Percentiles rank a stretch among this genome's conserved stretches.
Evolutionary conservation across 2,797 vertebrate species (phyloP).

Genomic region (Syncerus caffer): DNA sequence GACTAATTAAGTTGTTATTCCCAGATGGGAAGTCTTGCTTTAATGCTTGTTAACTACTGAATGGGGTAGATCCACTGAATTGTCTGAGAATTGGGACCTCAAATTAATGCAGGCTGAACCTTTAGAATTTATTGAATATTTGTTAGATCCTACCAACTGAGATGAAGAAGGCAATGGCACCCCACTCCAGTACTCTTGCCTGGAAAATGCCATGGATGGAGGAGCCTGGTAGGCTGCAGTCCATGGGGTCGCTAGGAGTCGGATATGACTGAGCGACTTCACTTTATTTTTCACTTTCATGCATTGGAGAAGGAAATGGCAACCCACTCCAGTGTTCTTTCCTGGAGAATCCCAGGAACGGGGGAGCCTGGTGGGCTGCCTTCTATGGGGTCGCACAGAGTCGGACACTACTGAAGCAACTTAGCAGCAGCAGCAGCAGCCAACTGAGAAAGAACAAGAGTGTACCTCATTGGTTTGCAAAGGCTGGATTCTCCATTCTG

Average conservation of each 20-base stretch:
- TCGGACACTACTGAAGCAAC: no score
- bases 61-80: neutral
- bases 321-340: no score
- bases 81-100: neutral
- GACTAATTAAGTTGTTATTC: neutral
- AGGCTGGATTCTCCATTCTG: neutral
- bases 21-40: neutral
- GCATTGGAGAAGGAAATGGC: no score
- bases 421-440: neutral
- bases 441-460: neutral
- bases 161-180: neutral
- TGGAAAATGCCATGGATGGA: no score
- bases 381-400: no score
- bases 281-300: no score
- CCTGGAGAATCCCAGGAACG: no score
- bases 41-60: neutral
- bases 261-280: no score
- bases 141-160: neutral
- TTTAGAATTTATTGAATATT: neutral
- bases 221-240: no score
- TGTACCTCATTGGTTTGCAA: neutral
- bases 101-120: neutral
- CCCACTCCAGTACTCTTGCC: no score
- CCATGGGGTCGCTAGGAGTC: no score
- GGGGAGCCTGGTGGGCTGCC: no score